Conservation (phyloP, 2,113 vertebrate species). For the Protobothrops flavoviridis region DNA sequence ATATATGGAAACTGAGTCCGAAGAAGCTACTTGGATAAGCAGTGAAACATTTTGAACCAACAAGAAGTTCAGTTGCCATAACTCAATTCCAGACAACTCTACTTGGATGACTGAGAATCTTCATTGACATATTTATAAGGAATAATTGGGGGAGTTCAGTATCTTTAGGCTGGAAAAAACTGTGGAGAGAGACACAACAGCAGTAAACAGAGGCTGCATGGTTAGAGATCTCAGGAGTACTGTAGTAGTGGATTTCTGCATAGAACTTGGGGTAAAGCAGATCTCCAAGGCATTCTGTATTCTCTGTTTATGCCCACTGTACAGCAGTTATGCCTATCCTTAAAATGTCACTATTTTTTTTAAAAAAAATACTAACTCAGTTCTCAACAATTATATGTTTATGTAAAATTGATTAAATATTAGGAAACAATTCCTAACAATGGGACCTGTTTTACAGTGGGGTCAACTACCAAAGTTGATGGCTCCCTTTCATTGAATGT, state of each 20-base stretch:
- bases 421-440: neutral
- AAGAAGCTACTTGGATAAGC: neutral
- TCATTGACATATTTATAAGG: neutral
- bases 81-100: neutral
- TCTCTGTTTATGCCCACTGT: neutral
- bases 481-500: neutral
- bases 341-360: neutral
- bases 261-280: neutral
- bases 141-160: neutral
- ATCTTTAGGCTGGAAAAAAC: neutral
- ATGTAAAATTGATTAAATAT: neutral
- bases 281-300: neutral
- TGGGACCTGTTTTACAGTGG: neutral
- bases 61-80: neutral
- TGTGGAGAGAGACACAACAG: neutral
- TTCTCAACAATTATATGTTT: neutral
- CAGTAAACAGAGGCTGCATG: neutral
- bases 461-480: neutral
- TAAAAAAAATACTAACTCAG: neutral
- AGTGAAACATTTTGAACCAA: neutral
- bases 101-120: neutral
- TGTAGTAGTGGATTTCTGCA: neutral
- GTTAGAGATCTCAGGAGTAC: neutral
- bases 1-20: neutral
- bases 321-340: neutral